Base-by-base conservation (phyloP, 1,140 invertebrate species). In the Atta texana region DNA sequence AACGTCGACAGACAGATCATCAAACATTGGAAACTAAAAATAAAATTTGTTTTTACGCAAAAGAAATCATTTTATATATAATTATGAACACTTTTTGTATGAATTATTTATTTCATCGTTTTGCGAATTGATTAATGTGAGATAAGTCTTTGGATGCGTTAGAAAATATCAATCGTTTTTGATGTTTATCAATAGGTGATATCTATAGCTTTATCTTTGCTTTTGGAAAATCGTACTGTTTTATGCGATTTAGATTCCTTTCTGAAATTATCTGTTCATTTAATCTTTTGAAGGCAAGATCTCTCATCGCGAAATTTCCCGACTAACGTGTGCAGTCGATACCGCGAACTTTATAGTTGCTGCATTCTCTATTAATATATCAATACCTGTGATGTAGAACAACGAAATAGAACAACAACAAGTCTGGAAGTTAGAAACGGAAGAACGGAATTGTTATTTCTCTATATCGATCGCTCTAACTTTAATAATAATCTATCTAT, bases 341-440 rank as follows among this genome's bases (percentile, higher is more conserved):
- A 81, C 49, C 78, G 24, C 49, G 39, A 61, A 74, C 68, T 82
- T 74, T 82, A 21, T 10, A 71, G 68, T 61, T 53, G 61, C 68
- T 49, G 53, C 39, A 74, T 82, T 82, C 53, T 64, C 55, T 61
- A 74, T 68, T 80, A 55, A 80, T 69, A 80, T 55, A 80, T 74
- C 68, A 82, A 74, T 82, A 74, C 18, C 80, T 24, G 16, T 24
- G 14, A 84, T 63, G 57, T 61, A 14, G 80, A 84, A 34, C 64
- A 44, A 81, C 7, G 66, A 81, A 72, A 71, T 39, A 39, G 34
- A 39, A 39, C 34, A 34, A 34, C 34, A 39, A 49, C 14, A n/a
- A 49, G 55, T 21, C 5, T 49, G 39, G 2, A 3, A 49, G 28
- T 84, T 34, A 21, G 69, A 61, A 75, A 74, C 49, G 59, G 34